phyloP scores from a whole-genome alignment of 37 sponge, comb jelly and placozoan species.

The Chondrosia reniformis region DNA sequence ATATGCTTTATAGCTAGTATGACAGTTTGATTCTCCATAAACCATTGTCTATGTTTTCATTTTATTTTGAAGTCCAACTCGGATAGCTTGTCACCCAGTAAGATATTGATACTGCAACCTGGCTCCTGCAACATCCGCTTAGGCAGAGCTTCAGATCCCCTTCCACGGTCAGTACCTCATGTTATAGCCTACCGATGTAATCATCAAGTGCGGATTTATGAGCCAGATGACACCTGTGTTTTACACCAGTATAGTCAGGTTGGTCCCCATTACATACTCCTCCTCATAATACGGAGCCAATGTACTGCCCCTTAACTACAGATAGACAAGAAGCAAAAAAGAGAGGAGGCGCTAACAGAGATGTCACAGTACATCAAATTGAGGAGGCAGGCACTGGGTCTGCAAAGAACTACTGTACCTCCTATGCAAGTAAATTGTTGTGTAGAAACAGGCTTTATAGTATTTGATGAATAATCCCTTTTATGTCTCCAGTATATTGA shows the following conservation, averaged over 20 bases:
- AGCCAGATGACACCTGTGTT: conserved; percentile 27
- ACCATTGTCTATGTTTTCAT: no score
- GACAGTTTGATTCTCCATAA: no score
- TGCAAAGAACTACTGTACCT: conserved; percentile 1
- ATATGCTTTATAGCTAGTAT: no score
- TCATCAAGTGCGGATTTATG: not conserved
- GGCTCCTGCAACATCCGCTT: conserved; percentile 77
- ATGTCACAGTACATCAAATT: conserved; percentile 9
- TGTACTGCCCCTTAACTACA: not conserved
- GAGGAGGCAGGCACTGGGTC: conserved; percentile 13
- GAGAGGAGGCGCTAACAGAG: not conserved
- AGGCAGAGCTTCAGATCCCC: conserved; percentile 67
- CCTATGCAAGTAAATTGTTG: conserved; percentile 1
- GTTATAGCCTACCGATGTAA: conserved; percentile 64
- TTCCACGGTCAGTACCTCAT: conserved; percentile 77
- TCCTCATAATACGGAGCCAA: no score
- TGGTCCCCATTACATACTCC: no score
- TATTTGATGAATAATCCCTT: no score
- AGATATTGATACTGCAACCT: conserved; percentile 59
- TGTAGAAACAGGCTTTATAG: no score
- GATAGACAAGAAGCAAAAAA: not conserved
- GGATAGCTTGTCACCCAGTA: not conserved
- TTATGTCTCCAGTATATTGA: conserved; percentile 23
- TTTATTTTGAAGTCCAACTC: no score
- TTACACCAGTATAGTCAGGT: no score